Conservation (phyloP, 2,888 invertebrate species). For the Dolomedes plantarius region DNA sequence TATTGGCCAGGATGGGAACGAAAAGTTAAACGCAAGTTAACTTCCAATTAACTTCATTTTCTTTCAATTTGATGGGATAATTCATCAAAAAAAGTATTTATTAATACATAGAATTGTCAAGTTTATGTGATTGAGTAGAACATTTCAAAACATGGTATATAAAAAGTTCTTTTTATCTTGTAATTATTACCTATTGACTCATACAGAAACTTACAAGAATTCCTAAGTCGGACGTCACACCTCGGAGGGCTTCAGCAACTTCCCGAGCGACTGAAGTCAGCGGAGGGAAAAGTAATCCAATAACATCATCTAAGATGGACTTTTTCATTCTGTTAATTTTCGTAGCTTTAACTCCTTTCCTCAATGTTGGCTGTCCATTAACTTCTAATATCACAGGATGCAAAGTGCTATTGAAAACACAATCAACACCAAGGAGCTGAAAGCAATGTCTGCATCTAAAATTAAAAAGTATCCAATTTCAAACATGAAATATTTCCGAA, state of each 20-base stretch:
- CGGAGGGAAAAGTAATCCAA: constrained; percentile 74
- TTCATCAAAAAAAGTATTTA: too few species aligned
- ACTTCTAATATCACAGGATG: constrained; percentile 76
- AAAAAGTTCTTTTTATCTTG: too few species aligned
- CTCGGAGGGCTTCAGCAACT: constrained; percentile 73
- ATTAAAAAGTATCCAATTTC: too few species aligned
- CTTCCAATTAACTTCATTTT: too few species aligned
- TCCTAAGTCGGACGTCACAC: constrained; percentile 53
- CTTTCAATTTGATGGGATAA: too few species aligned
- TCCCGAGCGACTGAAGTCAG: constrained; percentile 73
- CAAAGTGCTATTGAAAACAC: constrained; percentile 76
- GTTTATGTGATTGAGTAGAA: too few species aligned
- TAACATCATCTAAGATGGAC: constrained; percentile 74
- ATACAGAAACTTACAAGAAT: constrained; percentile 71
- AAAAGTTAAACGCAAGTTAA: too few species aligned
- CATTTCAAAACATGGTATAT: too few species aligned
- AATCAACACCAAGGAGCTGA: constrained; percentile 76
- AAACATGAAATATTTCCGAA: neutral
- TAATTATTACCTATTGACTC: too few species aligned
- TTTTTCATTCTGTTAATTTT: constrained; percentile 68
- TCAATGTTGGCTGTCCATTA: constrained; percentile 74
- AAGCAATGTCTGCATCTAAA: constrained; percentile 75
- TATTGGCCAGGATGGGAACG: too few species aligned
- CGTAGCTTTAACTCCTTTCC: constrained; percentile 71
- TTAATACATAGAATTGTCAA: too few species aligned